phyloP scores from a whole-genome alignment of 2,888 invertebrate species.

The Parapristionchus giblindavisi region DNA sequence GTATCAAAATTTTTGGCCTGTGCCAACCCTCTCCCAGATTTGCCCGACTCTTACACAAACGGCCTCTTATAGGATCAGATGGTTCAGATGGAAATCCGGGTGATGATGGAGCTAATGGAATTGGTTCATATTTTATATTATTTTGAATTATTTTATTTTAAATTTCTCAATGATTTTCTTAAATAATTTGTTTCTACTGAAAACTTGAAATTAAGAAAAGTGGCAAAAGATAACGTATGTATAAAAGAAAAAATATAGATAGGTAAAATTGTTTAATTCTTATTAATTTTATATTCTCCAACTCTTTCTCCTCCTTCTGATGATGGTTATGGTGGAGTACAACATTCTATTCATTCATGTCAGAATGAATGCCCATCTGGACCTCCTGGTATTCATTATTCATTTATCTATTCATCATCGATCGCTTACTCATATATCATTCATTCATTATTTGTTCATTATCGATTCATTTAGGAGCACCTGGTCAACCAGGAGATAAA shows the following conservation, averaged over 20 bases:
- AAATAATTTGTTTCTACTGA: not conserved
- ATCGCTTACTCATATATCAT: not conserved
- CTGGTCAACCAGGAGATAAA: slow-evolving; percentile 32
- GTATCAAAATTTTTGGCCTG: no score
- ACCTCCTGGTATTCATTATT: slow-evolving; percentile 18
- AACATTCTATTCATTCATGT: slow-evolving; percentile 18
- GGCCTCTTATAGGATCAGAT: slow-evolving; percentile 47
- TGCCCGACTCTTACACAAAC: no score
- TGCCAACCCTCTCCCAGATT: no score
- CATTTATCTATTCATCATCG: not conserved
- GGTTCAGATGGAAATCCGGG: slow-evolving; percentile 59
- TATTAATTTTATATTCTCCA: not conserved
- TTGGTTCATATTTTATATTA: slow-evolving; percentile 15
- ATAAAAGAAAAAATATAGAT: not conserved
- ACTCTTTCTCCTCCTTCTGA: slow-evolving; percentile 26
- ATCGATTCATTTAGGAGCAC: not conserved
- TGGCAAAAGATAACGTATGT: no score
- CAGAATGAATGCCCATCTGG: slow-evolving; percentile 29
- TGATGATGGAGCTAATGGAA: slow-evolving; percentile 60
- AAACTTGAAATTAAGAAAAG: no score
- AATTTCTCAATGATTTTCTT: not conserved
- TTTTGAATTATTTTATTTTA: not conserved
- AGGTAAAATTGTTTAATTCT: not conserved
- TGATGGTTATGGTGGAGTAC: not conserved
- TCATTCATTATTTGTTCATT: not conserved